A percentile compares a stretch with the other conserved stretches of the same genome.
These are phyloP conservation scores for Phymatocera aterrima DNA, from an alignment of 2,888 invertebrate genomes.

Conservation along the genomic window DNA sequence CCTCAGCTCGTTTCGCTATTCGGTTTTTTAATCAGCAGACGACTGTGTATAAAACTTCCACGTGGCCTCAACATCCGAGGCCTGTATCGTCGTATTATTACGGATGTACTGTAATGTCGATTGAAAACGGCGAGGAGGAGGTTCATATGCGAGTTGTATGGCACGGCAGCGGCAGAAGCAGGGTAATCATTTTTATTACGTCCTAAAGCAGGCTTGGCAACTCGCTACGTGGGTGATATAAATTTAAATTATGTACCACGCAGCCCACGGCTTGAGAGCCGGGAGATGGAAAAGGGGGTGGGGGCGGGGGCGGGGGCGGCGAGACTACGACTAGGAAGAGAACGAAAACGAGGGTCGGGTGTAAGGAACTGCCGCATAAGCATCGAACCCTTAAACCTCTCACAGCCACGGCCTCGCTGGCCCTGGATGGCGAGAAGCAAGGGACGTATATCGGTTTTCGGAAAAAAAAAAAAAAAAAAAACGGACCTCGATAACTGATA, in stretches of 20 bases:
- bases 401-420: not conserved
- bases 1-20: too few species aligned
- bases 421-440: slow-evolving; percentile 1
- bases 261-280: slow-evolving; percentile 46
- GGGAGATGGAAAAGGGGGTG: slow-evolving; percentile 38
- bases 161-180: slow-evolving; percentile 28
- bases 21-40: too few species aligned
- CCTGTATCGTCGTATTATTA: too few species aligned
- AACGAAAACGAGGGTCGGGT: slow-evolving; percentile 18
- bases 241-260: slow-evolving; percentile 58
- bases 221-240: slow-evolving; percentile 54
- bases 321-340: not conserved
- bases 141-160: slow-evolving; percentile 6
- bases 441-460: slow-evolving; percentile 1
- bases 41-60: too few species aligned
- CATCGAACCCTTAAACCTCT: slow-evolving; percentile 56
- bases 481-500: slow-evolving; percentile 40
- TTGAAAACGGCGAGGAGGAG: not conserved
- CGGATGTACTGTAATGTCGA: too few species aligned
- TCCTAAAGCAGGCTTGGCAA: slow-evolving; percentile 52
- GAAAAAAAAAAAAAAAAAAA: too few species aligned
- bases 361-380: slow-evolving; percentile 56
- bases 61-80: too few species aligned
- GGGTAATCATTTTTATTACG: slow-evolving; percentile 55
- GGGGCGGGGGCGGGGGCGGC: slow-evolving; percentile 23